Evolutionary conservation across 2,888 invertebrate species (phyloP), one percentile per base, ranked within the genome.

Genomic region (Netelia fuscicornis): DNA sequence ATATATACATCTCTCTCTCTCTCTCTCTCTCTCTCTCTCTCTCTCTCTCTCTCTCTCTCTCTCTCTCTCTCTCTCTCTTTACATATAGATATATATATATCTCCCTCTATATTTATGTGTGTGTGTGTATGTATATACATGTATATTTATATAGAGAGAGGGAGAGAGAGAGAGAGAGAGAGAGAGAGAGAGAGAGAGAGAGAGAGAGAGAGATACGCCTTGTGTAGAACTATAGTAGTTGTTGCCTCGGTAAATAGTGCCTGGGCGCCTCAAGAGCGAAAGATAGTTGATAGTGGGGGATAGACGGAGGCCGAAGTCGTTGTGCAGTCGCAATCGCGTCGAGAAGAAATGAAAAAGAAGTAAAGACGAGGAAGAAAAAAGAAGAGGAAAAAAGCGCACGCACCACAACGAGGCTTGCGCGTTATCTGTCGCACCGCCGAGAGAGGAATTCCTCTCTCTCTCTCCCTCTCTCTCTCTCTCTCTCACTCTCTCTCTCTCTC

Each of bases 201-300:
- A 17, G 17, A 17, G 17, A 17, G 17, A 17, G 17, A 17, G 17
- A 17, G 17, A 17, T 17, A 17, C 17, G 30, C 5, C 70, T n/a
- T 23, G n/a, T 62, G 44, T 42, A 58, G 70, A 65, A 48, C 25
- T 23, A 54, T 25, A 65, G 70, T 65, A 70, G 62, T 62, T 62
- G 72, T 84, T 81, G 84, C 74, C 84, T 74, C 84, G 84, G 52
- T 52, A 84, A 84, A 84, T 70, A 81, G 74, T 74, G 84, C 67
- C 72, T 52, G 62, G 42, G 58, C 76, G 54, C 65, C 75, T 42
- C 5, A 48, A 64, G 58, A 65, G 17, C 23, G 20, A 60, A 37
- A 44, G 67, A 23, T 20, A 44, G 23, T 37, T 17, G 23, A 2
- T 11, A 23, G 25, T 9, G 11, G 52, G 77, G 74, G 58, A n/a